A percentile compares a stretch with the other conserved stretches of the same genome.
phyloP scores from a whole-genome alignment of 2,113 vertebrate species.

The Dasyornis broadbenti region DNA sequence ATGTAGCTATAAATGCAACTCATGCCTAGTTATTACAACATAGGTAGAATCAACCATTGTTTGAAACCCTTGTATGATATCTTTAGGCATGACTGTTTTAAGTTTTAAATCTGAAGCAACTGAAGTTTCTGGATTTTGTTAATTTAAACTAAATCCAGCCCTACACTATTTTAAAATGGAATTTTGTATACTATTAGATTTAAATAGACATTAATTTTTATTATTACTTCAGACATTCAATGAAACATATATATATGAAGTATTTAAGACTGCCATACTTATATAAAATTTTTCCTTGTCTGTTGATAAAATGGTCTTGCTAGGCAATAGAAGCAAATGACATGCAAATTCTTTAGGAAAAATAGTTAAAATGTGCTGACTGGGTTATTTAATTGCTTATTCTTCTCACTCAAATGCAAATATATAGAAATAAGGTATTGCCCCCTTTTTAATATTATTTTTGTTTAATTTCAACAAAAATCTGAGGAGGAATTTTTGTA shows the following conservation, averaged over 20 bases:
- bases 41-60: slow-evolving; percentile 13
- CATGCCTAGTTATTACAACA: neutral
- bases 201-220: slow-evolving; percentile 1
- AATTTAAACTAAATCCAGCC: neutral
- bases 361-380: neutral
- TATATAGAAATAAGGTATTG: neutral
- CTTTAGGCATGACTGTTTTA: neutral
- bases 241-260: neutral
- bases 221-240: neutral
- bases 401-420: neutral
- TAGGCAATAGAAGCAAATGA: neutral
- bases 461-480: neutral
- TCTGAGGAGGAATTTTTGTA: neutral
- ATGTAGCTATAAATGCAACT: neutral
- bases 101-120: slow-evolving; percentile 10
- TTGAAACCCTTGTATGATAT: neutral
- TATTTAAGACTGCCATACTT: neutral
- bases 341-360: neutral
- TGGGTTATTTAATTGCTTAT: neutral
- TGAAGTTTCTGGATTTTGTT: slow-evolving; percentile 22
- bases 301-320: neutral
- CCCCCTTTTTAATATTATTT: neutral
- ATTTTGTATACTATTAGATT: neutral
- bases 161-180: neutral
- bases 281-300: slow-evolving; percentile 3